Base-by-base conservation (phyloP, 1,140 invertebrate genomes). In the Bombus waltoni region DNA sequence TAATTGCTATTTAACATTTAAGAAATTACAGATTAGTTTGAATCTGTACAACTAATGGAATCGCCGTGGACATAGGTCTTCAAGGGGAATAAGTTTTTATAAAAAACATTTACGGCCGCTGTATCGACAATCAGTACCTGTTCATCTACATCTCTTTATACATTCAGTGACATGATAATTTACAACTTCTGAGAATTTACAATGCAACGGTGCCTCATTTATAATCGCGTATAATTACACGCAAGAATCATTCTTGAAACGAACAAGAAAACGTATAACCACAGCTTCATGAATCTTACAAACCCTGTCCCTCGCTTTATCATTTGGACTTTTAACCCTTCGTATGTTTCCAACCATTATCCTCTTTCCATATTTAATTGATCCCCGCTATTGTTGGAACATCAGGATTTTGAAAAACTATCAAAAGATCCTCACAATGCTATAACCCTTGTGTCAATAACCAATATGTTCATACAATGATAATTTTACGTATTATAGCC, bases 161-260 rank as follows among this genome's bases (percentile, higher is more conserved):
- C 47, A 53, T 57, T 75, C 73, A 76, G 25, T 38, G 74, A 53
- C 47, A 38, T 35, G 53, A 35, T 76, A 76, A 76, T 76, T 59
- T 76, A 76, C 74, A 76, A 57, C 74, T 59, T 18, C 74, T 25
- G 53, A 53, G 47, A 57, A 76, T 76, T 57, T 59, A 57, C 32
- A 75, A 75, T 53, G 73, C 74, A 32, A 15, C 35, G n/a, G 11
- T 15, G 74, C 35, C 22, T 76, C 74, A 76, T 76, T 76, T 76
- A 59, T 76, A 76, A 76, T 28, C 25, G 74, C 13, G 47, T 76
- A 25, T 59, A 76, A 76, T 76, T 76, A 76, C 74, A 57, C 8
- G 32, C 53, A 11, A 32, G 47, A 59, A 76, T 59, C 35, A 76
- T 76, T 76, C 74, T 35, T 57, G 57, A 13, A 40, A 53, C 47